phyloP scores from a whole-genome alignment of 2,888 invertebrate genomes.

The Conus canariensis region DNA sequence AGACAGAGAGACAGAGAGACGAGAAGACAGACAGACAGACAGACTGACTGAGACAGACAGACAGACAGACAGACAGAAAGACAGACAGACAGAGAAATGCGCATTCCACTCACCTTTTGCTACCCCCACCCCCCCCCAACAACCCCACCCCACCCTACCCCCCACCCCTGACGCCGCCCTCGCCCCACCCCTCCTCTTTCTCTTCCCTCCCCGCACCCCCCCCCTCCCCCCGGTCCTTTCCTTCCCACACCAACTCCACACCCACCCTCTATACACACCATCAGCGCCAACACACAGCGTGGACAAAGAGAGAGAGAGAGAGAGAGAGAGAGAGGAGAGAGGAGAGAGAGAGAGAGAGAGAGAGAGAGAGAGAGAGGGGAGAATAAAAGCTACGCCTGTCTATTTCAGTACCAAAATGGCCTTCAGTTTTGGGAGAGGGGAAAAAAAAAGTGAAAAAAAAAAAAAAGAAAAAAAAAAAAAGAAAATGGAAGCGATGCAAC shows the following conservation, averaged over 20 bases:
- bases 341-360: rapidly evolving
- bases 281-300: neutral
- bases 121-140: too few relatives aligned
- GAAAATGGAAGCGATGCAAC: too few relatives aligned
- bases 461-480: neutral
- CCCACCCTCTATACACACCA: neutral
- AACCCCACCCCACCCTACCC: neutral
- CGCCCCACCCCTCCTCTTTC: neutral
- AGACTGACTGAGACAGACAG: too few relatives aligned
- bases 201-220: neutral
- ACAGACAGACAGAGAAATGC: too few relatives aligned
- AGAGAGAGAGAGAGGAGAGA: too few relatives aligned
- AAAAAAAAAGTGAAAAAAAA: neutral
- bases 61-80: too few relatives aligned
- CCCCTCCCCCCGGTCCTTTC: neutral
- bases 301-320: neutral
- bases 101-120: too few relatives aligned
- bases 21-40: too few relatives aligned
- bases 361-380: neutral
- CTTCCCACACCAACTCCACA: neutral
- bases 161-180: too few relatives aligned
- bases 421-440: neutral
- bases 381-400: neutral
- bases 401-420: neutral
- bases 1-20: too few relatives aligned